Base-by-base conservation (phyloP, 2,888 invertebrate genomes). In the Liopterus haemorrhoidalis region DNA sequence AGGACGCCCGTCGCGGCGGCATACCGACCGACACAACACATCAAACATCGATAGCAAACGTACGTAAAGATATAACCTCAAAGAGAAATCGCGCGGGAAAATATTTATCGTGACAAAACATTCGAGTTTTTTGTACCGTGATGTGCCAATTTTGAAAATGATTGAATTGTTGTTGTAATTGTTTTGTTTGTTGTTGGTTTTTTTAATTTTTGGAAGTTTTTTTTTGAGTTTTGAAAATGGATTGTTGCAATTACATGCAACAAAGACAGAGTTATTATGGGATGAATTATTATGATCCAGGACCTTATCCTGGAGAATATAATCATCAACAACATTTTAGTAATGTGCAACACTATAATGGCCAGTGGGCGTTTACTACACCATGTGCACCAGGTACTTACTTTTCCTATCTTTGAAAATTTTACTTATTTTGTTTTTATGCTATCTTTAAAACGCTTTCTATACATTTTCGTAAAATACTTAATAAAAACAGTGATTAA, bases 171-270 rank as follows among this genome's bases (percentile, higher is more conserved):
- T n/a, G n/a, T n/a, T n/a, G n/a, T n/a, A n/a, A n/a, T n/a, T n/a
- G n/a, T n/a, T n/a, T n/a, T n/a, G n/a, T n/a, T n/a, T n/a, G n/a
- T n/a, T n/a, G n/a, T n/a, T n/a, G n/a, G n/a, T n/a, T n/a, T n/a
- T n/a, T n/a, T n/a, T n/a, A n/a, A n/a, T n/a, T n/a, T n/a, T n/a
- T n/a, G n/a, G n/a, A n/a, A n/a, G n/a, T n/a, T n/a, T n/a, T n/a
- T n/a, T n/a, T n/a, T n/a, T n/a, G 12, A 28, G 24, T 33, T n/a
- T 21, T 37, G 18, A 47, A 30, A 45, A 67, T 67, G 67, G 66
- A 67, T 58, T 67, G 67, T 57, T 67, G 67, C 58, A 67, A 67
- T 56, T 67, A 65, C 49, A 59, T 67, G 62, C 64, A 62, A 48
- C 66, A 66, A 53, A 57, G 64, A 41, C 64, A 62, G 51, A 58